These are phyloP conservation scores for Leptoclinus maculatus DNA, from an alignment of 2,797 vertebrate species.

Conservation along the genomic window DNA sequence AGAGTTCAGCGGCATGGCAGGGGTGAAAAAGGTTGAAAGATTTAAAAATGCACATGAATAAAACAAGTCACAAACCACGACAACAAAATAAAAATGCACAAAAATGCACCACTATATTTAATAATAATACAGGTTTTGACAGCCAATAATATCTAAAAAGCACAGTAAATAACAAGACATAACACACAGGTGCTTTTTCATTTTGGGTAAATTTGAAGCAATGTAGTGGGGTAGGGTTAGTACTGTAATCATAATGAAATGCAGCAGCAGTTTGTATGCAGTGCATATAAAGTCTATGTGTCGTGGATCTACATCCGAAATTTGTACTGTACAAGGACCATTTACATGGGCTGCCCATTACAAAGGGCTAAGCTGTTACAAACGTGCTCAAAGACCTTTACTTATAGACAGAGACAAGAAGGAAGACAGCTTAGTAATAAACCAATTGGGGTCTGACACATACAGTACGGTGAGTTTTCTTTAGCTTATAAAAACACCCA, in stretches of 20 bases:
- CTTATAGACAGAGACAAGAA: constrained; percentile 79
- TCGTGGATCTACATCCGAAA: constrained; percentile 60
- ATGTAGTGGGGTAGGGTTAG: constrained; percentile 75
- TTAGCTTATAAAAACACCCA: constrained; percentile 55
- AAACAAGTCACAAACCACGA: constrained; percentile 58
- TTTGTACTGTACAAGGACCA: constrained; percentile 83
- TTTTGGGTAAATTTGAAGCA: constrained; percentile 75
- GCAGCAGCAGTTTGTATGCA: constrained; percentile 68
- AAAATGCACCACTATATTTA: constrained; percentile 69
- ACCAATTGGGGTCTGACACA: constrained; percentile 76
- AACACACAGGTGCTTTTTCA: constrained; percentile 68
- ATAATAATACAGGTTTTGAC: constrained; percentile 33
- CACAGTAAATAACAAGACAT: constrained; percentile 73
- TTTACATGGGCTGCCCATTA: constrained; percentile 88
- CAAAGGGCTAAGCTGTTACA: constrained; percentile 77
- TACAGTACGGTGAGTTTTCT: constrained; percentile 61
- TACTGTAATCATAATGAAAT: constrained; percentile 75
- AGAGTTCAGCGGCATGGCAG: constrained; percentile 77
- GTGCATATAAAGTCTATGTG: constrained; percentile 54
- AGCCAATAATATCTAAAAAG: constrained; percentile 69
- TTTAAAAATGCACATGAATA: constrained; percentile 48
- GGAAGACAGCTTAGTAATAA: constrained; percentile 70
- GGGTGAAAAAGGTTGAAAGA: constrained; percentile 13
- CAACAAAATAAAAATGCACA: constrained; percentile 56
- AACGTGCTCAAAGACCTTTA: constrained; percentile 74